Evolutionary conservation across 1,140 invertebrate species (phyloP).

Genomic region (Mercenaria mercenaria): DNA sequence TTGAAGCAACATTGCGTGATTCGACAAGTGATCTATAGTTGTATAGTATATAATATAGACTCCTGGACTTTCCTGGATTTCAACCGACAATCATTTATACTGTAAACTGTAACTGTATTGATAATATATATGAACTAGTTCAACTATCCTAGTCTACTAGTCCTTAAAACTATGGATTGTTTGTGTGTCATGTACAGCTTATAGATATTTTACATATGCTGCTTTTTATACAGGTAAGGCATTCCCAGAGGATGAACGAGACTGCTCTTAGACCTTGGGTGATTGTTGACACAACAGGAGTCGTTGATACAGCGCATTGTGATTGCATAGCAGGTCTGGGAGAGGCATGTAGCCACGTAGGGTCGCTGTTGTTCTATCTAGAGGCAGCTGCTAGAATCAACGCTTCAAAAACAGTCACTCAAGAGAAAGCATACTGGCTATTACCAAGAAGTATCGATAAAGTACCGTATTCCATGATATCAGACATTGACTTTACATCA

Average conservation of each 20-base stretch:
- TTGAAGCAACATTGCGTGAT: no score
- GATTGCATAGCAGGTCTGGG: constrained; percentile 74
- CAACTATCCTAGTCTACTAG: no score
- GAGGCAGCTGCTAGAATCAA: constrained; percentile 58
- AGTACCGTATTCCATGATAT: constrained; percentile 46
- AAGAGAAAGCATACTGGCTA: constrained; percentile 68
- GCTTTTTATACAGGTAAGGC: constrained; percentile 25
- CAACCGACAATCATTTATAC: no score
- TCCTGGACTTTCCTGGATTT: no score
- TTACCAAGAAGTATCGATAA: constrained; percentile 50
- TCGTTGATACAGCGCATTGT: constrained; percentile 68
- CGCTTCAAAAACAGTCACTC: constrained; percentile 65
- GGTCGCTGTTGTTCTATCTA: constrained; percentile 65
- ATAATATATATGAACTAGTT: no score
- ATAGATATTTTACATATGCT: no score
- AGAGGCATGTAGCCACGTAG: constrained; percentile 73
- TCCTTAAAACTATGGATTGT: no score
- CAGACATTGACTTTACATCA: constrained; percentile 67
- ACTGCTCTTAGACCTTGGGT: constrained; percentile 68
- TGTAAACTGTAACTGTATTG: no score
- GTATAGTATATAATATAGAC: no score
- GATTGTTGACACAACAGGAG: constrained; percentile 54
- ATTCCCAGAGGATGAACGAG: constrained; percentile 67
- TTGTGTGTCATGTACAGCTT: no score
- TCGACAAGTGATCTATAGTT: no score